These are phyloP conservation scores for Orientallactaga bullata DNA, from an alignment of 2,113 vertebrate species.

Conservation along the genomic window DNA sequence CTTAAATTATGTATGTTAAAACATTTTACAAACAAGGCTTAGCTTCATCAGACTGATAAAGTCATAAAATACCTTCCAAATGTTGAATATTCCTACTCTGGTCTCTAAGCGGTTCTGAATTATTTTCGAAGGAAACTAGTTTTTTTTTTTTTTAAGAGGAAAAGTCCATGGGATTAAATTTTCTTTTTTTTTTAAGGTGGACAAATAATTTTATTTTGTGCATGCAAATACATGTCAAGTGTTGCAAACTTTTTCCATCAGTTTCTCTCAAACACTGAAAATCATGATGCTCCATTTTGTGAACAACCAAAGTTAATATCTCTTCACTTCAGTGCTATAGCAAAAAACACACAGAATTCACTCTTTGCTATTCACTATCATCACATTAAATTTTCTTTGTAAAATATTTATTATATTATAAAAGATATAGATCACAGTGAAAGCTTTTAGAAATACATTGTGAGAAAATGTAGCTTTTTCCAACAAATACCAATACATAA, in stretches of 20 bases:
- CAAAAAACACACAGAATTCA: slow-evolving; percentile 89
- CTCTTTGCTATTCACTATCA: slow-evolving; percentile 86
- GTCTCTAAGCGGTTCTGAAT: not conserved
- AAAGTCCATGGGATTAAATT: not conserved
- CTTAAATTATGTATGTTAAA: slow-evolving; percentile 34
- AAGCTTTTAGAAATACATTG: not conserved
- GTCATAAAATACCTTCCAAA: not conserved
- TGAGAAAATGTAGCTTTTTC: not conserved
- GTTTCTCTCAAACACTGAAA: slow-evolving; percentile 91
- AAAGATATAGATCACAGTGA: slow-evolving; percentile 19
- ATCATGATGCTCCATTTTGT: slow-evolving; percentile 92
- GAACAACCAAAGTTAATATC: slow-evolving; percentile 90
- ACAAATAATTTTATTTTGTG: slow-evolving; percentile 94
- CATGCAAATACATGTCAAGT: slow-evolving; percentile 97
- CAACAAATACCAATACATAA: not conserved
- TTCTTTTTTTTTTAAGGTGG: slow-evolving; percentile 87
- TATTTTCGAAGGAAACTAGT: slow-evolving; percentile 44
- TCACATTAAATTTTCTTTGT: slow-evolving; percentile 78
- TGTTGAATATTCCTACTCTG: not conserved
- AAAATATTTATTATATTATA: not conserved
- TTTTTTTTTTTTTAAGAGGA: slow-evolving; percentile 11
- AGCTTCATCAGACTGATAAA: not conserved
- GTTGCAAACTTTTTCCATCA: slow-evolving; percentile 91
- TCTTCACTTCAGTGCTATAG: slow-evolving; percentile 90
- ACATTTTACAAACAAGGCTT: not conserved